Evolutionary conservation across 2,797 vertebrate genomes (phyloP), one percentile per base, ranked within the genome.

Genomic region (Chanos chanos): DNA sequence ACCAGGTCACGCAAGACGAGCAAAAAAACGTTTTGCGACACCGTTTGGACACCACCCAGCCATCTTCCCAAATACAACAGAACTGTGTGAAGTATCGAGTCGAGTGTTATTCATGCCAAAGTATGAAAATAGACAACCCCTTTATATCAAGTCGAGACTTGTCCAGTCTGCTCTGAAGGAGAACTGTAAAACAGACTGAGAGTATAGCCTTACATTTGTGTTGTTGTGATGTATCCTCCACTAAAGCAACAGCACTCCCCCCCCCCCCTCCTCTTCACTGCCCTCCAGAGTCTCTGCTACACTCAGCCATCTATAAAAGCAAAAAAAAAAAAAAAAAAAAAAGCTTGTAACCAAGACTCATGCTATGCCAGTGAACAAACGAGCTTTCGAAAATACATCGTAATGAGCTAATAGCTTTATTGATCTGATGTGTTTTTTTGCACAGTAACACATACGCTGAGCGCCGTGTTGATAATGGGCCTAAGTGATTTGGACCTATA

Each of bases 171-270:
- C 33, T 12, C 30, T 50, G 21, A 9, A 15, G 21, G 9, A 40
- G 18, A n/a, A n/a, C n/a, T n/a, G n/a, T n/a, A 37, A 16, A 51
- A 27, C 8, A 10, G 21, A 31, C 22, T 24, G 47, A 28, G 22
- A 49, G 50, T 51, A 58, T 22, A 51, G 24, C 25, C 47, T 3
- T 28, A 43, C 37, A 45, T 47, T n/a, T 31, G 16, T 66, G 24
- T 30, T 15, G 37, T 53, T 16, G 37, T 60, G 50, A 66, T 25
- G 18, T 22, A 40, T n/a, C n/a, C n/a, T 37, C 25, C 40, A 30
- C 25, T 52, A 25, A 52, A 66, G 45, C 47, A 59, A 45, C 65
- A 65, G 51, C 30, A 12, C n/a, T n/a, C n/a, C n/a, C n/a, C n/a
- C n/a, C n/a, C n/a, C n/a, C n/a, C n/a, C n/a, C n/a, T 47, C 47